Evolutionary conservation across 2,888 invertebrate species (phyloP).

Genomic region (Unio pictorum): DNA sequence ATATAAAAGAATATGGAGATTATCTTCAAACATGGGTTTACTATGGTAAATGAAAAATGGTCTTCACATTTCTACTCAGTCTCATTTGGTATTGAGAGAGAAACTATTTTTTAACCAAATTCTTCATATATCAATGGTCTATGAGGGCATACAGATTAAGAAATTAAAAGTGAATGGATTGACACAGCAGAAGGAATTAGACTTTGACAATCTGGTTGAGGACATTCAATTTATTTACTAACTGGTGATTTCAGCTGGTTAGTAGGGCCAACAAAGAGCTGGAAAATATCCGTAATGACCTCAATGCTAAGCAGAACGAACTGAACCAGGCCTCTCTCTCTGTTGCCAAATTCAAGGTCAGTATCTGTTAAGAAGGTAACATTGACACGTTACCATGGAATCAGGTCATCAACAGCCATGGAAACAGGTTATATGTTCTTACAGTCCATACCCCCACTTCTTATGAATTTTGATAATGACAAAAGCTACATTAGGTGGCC

Average conservation of each 20-base stretch:
- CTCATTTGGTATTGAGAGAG: too few relatives aligned
- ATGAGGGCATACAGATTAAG: background rate
- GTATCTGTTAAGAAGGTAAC: too few relatives aligned
- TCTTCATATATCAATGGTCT: background rate
- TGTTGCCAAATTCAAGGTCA: constrained; percentile 51
- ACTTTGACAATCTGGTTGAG: background rate
- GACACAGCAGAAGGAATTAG: background rate
- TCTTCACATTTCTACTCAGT: too few relatives aligned
- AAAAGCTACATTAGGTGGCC: too few relatives aligned
- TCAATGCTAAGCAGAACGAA: constrained; percentile 53
- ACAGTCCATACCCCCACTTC: too few relatives aligned
- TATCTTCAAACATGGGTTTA: too few relatives aligned
- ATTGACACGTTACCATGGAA: too few relatives aligned
- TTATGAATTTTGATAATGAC: too few relatives aligned
- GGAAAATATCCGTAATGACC: constrained; percentile 53
- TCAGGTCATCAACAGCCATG: too few relatives aligned
- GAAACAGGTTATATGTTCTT: too few relatives aligned
- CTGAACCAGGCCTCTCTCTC: constrained; percentile 46
- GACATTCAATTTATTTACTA: background rate
- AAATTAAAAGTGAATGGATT: background rate
- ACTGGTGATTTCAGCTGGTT: constrained; percentile 52
- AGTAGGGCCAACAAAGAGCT: constrained; percentile 57
- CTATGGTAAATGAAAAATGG: too few relatives aligned
- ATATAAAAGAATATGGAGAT: rapidly evolving
- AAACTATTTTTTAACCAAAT: too few relatives aligned